Percentiles rank a stretch among this genome's conserved stretches.
These are phyloP conservation scores for Silurus aristotelis DNA, from an alignment of 2,797 vertebrate genomes.

Conservation along the genomic window DNA sequence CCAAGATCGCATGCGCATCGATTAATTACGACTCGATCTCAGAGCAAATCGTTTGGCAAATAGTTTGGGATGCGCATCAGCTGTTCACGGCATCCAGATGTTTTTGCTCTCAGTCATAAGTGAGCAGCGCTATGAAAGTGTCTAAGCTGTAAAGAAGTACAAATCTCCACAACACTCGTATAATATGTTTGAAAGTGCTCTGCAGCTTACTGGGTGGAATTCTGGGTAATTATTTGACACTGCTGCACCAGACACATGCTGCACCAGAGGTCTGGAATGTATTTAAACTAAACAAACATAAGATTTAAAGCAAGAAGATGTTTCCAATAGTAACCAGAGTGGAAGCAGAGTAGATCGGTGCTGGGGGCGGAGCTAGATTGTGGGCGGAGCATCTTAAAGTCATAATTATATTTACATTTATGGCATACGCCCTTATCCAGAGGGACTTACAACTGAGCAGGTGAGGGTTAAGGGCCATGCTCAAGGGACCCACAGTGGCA, in stretches of 20 bases:
- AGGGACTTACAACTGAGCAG: too few species aligned
- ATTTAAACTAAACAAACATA: neutral
- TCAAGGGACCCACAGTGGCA: too few species aligned
- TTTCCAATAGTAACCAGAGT: neutral
- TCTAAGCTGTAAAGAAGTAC: neutral
- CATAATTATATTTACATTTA: too few species aligned
- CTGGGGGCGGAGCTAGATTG: neutral
- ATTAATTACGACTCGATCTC: constrained; percentile 13
- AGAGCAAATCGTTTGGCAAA: constrained; percentile 11
- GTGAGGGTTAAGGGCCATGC: too few species aligned
- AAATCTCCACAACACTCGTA: neutral
- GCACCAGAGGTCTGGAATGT: neutral
- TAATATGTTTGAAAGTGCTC: neutral
- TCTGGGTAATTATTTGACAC: neutral
- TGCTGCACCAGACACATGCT: neutral
- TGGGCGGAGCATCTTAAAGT: neutral
- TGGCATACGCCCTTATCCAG: too few species aligned
- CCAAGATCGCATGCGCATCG: neutral
- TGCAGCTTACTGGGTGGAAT: neutral
- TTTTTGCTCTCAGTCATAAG: neutral
- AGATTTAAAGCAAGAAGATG: neutral
- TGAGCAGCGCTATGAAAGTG: neutral
- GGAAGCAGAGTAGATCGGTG: neutral
- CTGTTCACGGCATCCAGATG: constrained; percentile 7
- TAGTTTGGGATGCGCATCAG: neutral